A percentile compares a stretch with the other conserved stretches of the same genome.
These are phyloP conservation scores for Himalopsyche kuldschensis DNA, from an alignment of 2,888 invertebrate genomes.

Conservation along the genomic window DNA sequence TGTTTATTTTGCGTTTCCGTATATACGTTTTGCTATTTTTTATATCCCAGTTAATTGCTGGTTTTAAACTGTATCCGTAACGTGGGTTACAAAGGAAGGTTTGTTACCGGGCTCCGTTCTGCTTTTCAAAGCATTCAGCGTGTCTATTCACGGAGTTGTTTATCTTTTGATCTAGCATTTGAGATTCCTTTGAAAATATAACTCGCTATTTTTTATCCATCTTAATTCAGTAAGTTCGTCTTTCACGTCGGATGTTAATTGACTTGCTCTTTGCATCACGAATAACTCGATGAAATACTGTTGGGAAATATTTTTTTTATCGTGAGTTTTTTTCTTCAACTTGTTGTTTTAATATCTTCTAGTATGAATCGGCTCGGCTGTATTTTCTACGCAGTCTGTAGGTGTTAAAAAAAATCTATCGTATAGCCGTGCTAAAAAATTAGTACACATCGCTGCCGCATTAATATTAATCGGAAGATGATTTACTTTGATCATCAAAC, in stretches of 20 bases:
- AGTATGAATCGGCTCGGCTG: too few relatives aligned
- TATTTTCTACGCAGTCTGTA: too few relatives aligned
- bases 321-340: too few relatives aligned
- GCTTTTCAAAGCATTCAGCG: not conserved
- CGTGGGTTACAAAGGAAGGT: not conserved
- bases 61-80: not conserved
- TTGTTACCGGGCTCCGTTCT: not conserved
- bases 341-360: too few relatives aligned
- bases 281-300: too few relatives aligned
- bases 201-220: not conserved
- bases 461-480: not conserved
- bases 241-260: too few relatives aligned
- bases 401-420: too few relatives aligned
- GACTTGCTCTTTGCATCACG: too few relatives aligned
- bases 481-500: not conserved
- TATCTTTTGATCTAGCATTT: not conserved
- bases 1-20: not conserved
- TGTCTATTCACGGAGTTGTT: not conserved
- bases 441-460: not conserved
- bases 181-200: not conserved
- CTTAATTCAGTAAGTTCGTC: too few relatives aligned
- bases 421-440: too few relatives aligned
- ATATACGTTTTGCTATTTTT: not conserved
- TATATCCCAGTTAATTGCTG: not conserved
- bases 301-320: too few relatives aligned